Evolutionary conservation across 2,113 vertebrate species (phyloP), one percentile per base, ranked within the genome.

Genomic region (Holacanthus passer): DNA sequence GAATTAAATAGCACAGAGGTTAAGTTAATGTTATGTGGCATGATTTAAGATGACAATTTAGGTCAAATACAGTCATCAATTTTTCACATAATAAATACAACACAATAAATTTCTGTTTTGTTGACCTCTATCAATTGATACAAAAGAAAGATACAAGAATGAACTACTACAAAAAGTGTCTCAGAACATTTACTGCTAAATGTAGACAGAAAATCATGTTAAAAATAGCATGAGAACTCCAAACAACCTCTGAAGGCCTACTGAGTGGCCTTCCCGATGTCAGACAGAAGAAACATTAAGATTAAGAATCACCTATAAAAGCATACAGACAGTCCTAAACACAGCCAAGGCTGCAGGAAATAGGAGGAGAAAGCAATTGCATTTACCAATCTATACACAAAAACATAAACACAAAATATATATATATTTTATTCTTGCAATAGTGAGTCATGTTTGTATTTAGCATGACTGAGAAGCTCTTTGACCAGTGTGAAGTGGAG

Each of bases 321-420:
- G 20, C 14, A 63, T 17, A 37, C 43, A 73, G 16, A 43, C 9
- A 10, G 7, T 39, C 2, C 12, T 37, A 16, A 64, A 41, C 12
- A 41, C 53, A 39, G 48, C 24, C 77, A 74, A 75, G 58, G 41
- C 32, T 35, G 31, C 14, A 22, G 12, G 29, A 73, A 71, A 59
- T 27, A 56, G 22, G 7, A 37, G 2, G 3, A 29, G 14, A 58
- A 47, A 56, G 31, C 31, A 41, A 31, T 13, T 48, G 20, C 2
- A 48, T 9, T 27, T n/a, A 47, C 12, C 12, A 11, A 16, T 43
- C 12, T 32, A 12, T 39, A 1, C 13, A 65, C 4, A 5, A 16
- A 20, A 50, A 37, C n/a, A 32, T 35, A 37, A 31, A 55, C 48
- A n/a, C 35, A 22, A 17, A 50, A 20, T 29, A n/a, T 55, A n/a